A percentile compares a stretch with the other conserved stretches of the same genome.
Evolutionary conservation across 1,140 invertebrate species (phyloP).

Genomic region (Scaptodrosophila lebanonensis): DNA sequence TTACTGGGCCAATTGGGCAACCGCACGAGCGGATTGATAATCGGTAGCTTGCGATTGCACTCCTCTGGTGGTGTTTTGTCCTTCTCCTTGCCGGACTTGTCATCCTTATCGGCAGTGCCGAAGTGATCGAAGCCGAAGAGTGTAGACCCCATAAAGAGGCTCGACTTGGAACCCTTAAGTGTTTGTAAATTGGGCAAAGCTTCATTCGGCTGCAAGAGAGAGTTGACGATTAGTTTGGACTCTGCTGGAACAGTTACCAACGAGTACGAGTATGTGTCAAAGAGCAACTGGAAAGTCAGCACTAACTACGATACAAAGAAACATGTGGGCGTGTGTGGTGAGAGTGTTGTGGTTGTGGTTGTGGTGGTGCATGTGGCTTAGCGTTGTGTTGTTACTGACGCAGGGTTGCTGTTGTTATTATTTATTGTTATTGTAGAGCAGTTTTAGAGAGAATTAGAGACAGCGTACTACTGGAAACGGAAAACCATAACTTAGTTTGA

Average conservation of each 20-base stretch:
- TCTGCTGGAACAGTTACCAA: neutral
- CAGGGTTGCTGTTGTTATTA: too few relatives aligned
- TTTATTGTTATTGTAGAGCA: too few relatives aligned
- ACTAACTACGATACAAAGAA: conserved; percentile 74
- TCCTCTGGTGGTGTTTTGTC: conserved; percentile 77
- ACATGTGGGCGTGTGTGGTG: conserved; percentile 40
- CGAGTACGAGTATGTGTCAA: conserved; percentile 44
- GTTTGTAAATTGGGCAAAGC: conserved; percentile 78
- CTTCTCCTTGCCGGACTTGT: conserved; percentile 56
- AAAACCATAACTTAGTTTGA: too few relatives aligned
- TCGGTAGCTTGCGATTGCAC: conserved; percentile 86
- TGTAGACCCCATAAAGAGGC: conserved; percentile 76
- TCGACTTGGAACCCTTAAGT: conserved; percentile 80
- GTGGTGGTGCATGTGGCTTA: conserved; percentile 2
- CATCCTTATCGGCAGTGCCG: conserved; percentile 28
- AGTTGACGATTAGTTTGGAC: conserved; percentile 29
- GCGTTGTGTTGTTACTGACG: conserved; percentile 16
- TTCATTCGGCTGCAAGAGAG: conserved; percentile 77
- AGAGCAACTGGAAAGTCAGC: conserved; percentile 69
- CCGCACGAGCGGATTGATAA: conserved; percentile 92
- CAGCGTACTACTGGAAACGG: too few relatives aligned
- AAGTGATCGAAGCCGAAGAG: conserved; percentile 69
- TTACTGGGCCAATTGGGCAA: conserved; percentile 92
- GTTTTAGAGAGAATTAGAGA: too few relatives aligned
- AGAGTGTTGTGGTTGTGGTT: conserved; percentile 4